These are phyloP conservation scores for Micropterix aruncella DNA, from an alignment of 2,888 invertebrate species.

Conservation along the genomic window DNA sequence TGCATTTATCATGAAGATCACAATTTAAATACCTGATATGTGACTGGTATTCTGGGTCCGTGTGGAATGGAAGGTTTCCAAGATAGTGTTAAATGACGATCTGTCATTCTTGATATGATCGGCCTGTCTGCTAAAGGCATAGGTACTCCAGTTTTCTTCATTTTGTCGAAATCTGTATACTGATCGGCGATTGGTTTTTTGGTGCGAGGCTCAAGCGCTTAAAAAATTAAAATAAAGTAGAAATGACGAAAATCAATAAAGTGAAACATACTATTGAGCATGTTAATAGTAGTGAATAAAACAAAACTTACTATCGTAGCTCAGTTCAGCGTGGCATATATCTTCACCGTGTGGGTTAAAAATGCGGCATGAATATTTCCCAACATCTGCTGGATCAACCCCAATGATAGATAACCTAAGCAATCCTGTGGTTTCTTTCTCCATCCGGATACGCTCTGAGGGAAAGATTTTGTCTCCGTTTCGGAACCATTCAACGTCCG, in stretches of 20 bases:
- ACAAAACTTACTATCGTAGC: conserved; percentile 57
- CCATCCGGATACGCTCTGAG: conserved; percentile 69
- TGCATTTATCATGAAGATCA: too few species aligned
- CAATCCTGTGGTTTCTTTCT: conserved; percentile 70
- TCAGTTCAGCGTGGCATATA: conserved; percentile 62
- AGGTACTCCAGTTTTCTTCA: conserved; percentile 70
- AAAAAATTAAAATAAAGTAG: conserved; percentile 7
- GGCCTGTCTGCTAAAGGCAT: conserved; percentile 82
- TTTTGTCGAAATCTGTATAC: conserved; percentile 72
- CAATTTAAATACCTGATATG: conserved; percentile 57
- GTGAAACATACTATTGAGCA: background rate
- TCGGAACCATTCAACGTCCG: conserved; percentile 69
- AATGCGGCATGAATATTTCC: conserved; percentile 70
- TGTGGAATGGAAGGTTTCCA: conserved; percentile 91
- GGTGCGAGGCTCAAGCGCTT: conserved; percentile 50
- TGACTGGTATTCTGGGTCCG: conserved; percentile 77
- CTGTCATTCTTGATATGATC: conserved; percentile 85
- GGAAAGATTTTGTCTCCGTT: conserved; percentile 68
- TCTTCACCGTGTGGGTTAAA: conserved; percentile 78
- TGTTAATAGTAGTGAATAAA: conserved; percentile 2
- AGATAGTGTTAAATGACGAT: conserved; percentile 73
- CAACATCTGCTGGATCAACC: conserved; percentile 68
- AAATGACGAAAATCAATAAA: background rate
- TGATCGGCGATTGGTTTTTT: conserved; percentile 62
- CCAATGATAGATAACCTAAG: conserved; percentile 68